Conservation (phyloP, 2,113 vertebrate species). For the Pedionomus torquatus region DNA sequence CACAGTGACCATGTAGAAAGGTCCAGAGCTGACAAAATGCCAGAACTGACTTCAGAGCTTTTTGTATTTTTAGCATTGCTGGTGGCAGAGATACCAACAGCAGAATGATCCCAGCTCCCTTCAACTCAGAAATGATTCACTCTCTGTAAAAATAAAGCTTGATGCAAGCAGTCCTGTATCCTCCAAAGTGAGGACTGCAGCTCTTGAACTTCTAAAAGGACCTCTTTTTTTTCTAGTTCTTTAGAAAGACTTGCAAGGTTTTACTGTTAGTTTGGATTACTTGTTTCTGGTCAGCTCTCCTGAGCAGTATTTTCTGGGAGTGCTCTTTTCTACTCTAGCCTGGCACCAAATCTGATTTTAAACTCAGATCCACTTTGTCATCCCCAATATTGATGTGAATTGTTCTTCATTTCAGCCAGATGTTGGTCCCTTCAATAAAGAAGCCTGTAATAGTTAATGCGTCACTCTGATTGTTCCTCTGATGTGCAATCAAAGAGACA, state of each 20-base stretch:
- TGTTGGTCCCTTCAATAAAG: not conserved
- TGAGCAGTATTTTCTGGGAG: not conserved
- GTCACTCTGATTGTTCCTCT: not conserved
- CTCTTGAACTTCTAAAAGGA: not conserved
- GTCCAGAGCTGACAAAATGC: not conserved
- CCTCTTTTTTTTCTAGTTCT: not conserved
- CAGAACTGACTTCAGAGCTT: not conserved
- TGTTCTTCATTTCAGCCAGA: not conserved
- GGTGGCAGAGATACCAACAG: not conserved
- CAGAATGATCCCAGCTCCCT: constrained; percentile 27
- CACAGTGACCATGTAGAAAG: not conserved
- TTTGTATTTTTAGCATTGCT: constrained; percentile 39
- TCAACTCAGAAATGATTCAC: constrained; percentile 27
- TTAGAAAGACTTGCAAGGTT: not conserved
- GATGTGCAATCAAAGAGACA: not conserved
- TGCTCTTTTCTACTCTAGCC: not conserved
- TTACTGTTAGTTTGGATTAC: not conserved
- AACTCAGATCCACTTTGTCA: not conserved
- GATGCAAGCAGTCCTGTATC: not conserved
- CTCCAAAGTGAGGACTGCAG: not conserved
- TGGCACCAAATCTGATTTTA: not conserved
- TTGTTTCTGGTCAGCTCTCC: not conserved
- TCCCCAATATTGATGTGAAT: not conserved
- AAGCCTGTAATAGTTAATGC: not conserved
- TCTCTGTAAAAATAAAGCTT: constrained; percentile 31